A percentile compares a stretch with the other conserved stretches of the same genome.
These are phyloP conservation scores for Agrotis puta DNA, from an alignment of 2,888 invertebrate genomes.

Conservation along the genomic window DNA sequence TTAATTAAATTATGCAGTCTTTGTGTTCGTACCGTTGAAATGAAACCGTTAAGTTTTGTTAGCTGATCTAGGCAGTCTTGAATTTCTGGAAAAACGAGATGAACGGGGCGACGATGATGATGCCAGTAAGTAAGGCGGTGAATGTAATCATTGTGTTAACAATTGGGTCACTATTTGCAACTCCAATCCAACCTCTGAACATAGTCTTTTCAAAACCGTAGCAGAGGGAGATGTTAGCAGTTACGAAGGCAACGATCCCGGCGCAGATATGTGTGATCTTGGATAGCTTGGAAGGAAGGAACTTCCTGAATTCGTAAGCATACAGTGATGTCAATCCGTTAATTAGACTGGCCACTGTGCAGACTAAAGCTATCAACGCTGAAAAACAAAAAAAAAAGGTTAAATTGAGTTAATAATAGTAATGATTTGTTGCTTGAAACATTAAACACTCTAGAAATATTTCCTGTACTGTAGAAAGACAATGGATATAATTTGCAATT, in stretches of 20 bases:
- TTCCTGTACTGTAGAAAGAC: too few relatives aligned
- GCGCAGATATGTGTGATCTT: conserved; percentile 80
- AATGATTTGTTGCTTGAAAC: background rate
- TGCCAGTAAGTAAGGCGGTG: conserved; percentile 66
- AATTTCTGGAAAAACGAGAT: conserved; percentile 71
- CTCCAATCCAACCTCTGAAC: conserved; percentile 70
- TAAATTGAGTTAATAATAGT: background rate
- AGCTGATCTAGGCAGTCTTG: conserved; percentile 26
- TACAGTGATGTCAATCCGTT: conserved; percentile 79
- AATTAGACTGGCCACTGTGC: conserved; percentile 77
- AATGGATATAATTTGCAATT: too few relatives aligned
- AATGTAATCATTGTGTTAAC: conserved; percentile 73
- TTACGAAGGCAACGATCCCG: conserved; percentile 73
- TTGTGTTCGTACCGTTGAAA: background rate
- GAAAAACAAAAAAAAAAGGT: conserved; percentile 52
- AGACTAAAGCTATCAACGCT: conserved; percentile 80
- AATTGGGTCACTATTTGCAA: conserved; percentile 47
- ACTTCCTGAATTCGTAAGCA: conserved; percentile 73
- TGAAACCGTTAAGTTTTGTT: background rate
- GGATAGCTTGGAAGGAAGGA: conserved; percentile 72
- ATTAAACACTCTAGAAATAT: background rate
- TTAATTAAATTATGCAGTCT: conserved; percentile 18
- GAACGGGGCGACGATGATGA: conserved; percentile 76
- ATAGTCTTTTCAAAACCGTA: conserved; percentile 76
- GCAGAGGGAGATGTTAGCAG: conserved; percentile 72